phyloP scores from a whole-genome alignment of 1,140 invertebrate genomes.

The Littorina saxatilis region DNA sequence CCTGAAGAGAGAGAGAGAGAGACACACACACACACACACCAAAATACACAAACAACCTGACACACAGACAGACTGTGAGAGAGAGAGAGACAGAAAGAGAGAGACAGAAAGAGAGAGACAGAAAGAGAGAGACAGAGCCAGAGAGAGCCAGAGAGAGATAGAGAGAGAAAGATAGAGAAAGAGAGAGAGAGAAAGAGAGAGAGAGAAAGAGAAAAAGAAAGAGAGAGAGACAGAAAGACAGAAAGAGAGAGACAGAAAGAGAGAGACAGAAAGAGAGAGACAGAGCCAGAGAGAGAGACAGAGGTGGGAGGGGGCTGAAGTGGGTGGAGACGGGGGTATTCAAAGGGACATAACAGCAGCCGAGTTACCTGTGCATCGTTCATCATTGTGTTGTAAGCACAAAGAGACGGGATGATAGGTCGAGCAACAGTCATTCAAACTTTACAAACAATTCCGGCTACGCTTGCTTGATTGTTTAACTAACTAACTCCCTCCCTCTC shows the following conservation, averaged over 20 bases:
- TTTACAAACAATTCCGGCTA: no score
- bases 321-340: no score
- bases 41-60: neutral
- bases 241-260: constrained; percentile 19
- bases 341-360: neutral
- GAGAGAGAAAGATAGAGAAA: no score
- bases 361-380: no score
- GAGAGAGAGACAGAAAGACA: constrained; percentile 15
- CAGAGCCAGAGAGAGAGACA: neutral
- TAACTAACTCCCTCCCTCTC: no score
- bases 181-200: neutral
- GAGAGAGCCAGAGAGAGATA: neutral
- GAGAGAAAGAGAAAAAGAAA: neutral
- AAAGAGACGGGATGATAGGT: no score
- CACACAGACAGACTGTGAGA: neutral
- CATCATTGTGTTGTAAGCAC: no score
- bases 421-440: no score
- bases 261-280: constrained; percentile 19
- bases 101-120: neutral
- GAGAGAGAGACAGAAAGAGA: no score
- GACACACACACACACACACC: neutral
- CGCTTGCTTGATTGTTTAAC: no score
- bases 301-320: no score
- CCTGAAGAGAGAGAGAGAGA: neutral
- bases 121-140: no score